Evolutionary conservation across 2,113 vertebrate genomes (phyloP).

Genomic region (Petrocephalus zakoni): DNA sequence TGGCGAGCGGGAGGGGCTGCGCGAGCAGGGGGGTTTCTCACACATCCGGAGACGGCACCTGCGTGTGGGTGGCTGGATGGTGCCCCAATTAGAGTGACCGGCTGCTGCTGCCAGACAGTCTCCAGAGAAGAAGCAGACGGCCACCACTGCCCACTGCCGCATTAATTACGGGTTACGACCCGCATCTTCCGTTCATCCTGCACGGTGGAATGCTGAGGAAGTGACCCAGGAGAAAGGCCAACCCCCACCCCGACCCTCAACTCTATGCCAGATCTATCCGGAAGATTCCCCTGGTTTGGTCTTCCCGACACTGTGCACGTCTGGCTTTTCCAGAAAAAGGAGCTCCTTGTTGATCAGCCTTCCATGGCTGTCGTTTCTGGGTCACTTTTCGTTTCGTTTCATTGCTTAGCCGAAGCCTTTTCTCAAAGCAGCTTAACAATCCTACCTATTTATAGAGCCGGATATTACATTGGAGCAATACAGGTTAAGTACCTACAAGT

Average conservation of each 20-base stretch:
- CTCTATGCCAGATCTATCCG: not conserved
- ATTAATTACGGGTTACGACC: not conserved
- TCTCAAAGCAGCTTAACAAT: not conserved
- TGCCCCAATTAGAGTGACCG: not conserved
- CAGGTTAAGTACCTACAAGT: conserved; percentile 4
- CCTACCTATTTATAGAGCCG: conserved; percentile 6
- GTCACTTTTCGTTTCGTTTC: not conserved
- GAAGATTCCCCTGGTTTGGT: not conserved
- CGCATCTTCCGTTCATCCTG: not conserved
- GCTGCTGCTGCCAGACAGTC: not conserved
- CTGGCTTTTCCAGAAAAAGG: not conserved
- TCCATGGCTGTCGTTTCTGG: not conserved
- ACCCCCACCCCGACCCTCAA: not conserved
- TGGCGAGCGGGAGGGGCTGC: not conserved
- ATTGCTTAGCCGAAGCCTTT: not conserved
- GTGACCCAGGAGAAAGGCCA: not conserved
- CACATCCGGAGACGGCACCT: not conserved
- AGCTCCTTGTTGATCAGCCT: not conserved
- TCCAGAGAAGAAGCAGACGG: not conserved
- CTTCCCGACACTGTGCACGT: not conserved
- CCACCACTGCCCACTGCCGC: not conserved
- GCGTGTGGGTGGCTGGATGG: not conserved
- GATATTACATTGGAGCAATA: conserved; percentile 6
- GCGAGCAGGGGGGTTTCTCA: not conserved
- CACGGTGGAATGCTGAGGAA: not conserved